Base-by-base conservation (phyloP, 2,113 vertebrate species). In the Corydoras sp. region DNA sequence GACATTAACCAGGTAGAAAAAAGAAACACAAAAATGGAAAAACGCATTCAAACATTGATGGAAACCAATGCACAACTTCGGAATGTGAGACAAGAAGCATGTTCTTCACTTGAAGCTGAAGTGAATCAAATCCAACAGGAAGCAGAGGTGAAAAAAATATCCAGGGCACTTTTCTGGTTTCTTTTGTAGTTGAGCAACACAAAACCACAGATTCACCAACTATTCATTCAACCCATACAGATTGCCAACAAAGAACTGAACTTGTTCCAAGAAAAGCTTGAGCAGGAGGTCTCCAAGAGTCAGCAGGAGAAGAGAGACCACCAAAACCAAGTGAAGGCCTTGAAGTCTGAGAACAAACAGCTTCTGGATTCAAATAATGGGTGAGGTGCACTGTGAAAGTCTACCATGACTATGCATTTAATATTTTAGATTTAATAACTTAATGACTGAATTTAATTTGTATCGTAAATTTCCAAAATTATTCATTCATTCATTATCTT, bases 291-390 rank as follows among this genome's bases (percentile, higher is more conserved):
- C 58, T 92, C 89, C 76, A 95, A 89, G 68, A 94, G 93, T 88
- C 93, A 94, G 71, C 90, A 92, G 71, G 94, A 97, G 79, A 97
- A 94, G 79, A 93, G 89, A 50, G 90, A 93, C 73, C 90, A 89
- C 50, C 89, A 94, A 76, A 93, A 96, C 13, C 87, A 65, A 3
- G 80, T 96, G 11, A 95, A 88, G 81, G 35, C 78, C 0, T 76
- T 95, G 50, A 95, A 83, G 83, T 80, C 60, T 69, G 87, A 90
- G 63, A 85, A 80, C 0, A 94, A 91, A 70, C 89, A 86, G 32
- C 75, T 92, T 70, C 49, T 56, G 0, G 89, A 89, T 48, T 70
- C 83, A 3, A 87, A 81, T 2, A 88, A 88, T 4, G 82, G 66
- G 93, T 94, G 80, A 85, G 90, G 5, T n/a, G 0, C 9, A 8